These are phyloP conservation scores for Paralvinella palmiformis DNA, from an alignment of 1,140 invertebrate species.

Conservation along the genomic window DNA sequence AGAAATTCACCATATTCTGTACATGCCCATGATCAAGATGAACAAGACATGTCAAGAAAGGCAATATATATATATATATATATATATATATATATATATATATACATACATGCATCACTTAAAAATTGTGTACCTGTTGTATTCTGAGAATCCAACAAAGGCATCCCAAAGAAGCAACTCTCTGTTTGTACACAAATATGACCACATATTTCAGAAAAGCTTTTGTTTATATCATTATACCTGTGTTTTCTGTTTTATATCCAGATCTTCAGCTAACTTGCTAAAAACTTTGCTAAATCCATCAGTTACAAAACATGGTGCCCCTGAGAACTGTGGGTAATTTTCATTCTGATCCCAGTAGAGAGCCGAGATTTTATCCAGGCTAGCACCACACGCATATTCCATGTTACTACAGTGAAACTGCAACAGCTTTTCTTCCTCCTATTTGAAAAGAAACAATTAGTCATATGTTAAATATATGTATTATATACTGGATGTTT, in stretches of 20 bases:
- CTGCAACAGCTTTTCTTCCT: constrained; percentile 43
- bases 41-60: no score
- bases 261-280: constrained; percentile 38
- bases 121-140: no score
- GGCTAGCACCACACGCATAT: constrained; percentile 46
- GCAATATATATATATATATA: no score
- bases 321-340: constrained; percentile 47
- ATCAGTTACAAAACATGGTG: constrained; percentile 34
- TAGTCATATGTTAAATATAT: constrained; percentile 5
- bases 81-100: no score
- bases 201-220: no score
- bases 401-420: constrained; percentile 51
- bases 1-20: no score
- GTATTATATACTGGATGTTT: background rate
- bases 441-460: constrained; percentile 24
- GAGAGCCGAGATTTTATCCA: constrained; percentile 43
- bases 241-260: constrained; percentile 36
- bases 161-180: no score
- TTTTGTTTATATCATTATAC: constrained; percentile 21
- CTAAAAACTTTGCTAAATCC: constrained; percentile 32
- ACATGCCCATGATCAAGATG: no score
- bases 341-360: constrained; percentile 52
- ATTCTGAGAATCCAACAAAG: no score
- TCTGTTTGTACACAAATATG: no score
- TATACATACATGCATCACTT: no score